Conservation (phyloP, 2,888 invertebrate genomes). For the Xiphydria camelus region DNA sequence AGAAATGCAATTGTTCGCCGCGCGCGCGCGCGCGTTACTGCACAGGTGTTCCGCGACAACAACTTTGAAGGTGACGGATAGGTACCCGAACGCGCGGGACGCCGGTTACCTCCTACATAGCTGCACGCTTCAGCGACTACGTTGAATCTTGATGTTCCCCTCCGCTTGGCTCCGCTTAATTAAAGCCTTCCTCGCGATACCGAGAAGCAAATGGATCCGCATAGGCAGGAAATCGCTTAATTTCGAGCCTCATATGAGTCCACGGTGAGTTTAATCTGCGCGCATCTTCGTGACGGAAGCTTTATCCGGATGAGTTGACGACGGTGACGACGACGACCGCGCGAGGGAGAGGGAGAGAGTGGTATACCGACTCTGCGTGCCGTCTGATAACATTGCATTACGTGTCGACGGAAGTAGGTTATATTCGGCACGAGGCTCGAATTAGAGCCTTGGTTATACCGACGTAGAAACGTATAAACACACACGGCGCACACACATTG, state of each 20-base stretch:
- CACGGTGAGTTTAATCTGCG: conserved; percentile 48
- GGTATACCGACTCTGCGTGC: conserved; percentile 14
- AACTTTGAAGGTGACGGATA: too few relatives aligned
- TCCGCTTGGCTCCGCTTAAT: conserved; percentile 26
- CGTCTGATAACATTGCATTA: conserved; percentile 37
- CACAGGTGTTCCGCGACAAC: too few relatives aligned
- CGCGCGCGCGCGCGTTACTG: too few relatives aligned
- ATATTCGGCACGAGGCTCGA: conserved; percentile 41
- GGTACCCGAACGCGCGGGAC: too few relatives aligned
- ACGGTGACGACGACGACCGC: too few relatives aligned
- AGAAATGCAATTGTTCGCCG: too few relatives aligned
- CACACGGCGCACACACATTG: too few relatives aligned
- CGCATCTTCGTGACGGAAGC: conserved; percentile 13
- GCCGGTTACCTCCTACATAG: too few relatives aligned
- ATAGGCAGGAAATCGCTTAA: conserved; percentile 48
- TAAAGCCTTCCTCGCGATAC: conserved; percentile 22
- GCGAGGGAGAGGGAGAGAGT: conserved; percentile 20
- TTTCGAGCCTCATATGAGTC: conserved; percentile 47
- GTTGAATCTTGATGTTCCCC: too few relatives aligned
- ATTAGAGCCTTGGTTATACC: conserved; percentile 33
- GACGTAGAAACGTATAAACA: conserved; percentile 45
- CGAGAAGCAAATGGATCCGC: conserved; percentile 4
- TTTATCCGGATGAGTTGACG: conserved; percentile 39
- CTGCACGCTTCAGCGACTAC: too few relatives aligned
- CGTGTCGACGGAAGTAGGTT: conserved; percentile 40